A percentile compares a stretch with the other conserved stretches of the same genome.
phyloP scores from a whole-genome alignment of 2,797 vertebrate species.

The Diplodus sargus region DNA sequence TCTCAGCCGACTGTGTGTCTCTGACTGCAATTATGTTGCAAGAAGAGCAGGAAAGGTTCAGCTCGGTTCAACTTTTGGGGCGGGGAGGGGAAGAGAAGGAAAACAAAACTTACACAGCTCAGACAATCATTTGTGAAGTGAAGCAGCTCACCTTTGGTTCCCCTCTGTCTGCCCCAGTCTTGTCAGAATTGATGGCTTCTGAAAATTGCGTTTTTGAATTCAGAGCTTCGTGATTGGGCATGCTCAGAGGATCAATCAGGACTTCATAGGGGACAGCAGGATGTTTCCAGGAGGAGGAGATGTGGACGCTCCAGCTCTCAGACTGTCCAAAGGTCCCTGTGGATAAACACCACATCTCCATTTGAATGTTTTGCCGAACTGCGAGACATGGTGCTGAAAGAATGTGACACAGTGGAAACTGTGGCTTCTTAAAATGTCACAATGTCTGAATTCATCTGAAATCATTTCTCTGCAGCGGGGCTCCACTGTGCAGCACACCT shows the following conservation, averaged over 20 bases:
- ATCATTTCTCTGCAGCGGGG: slow-evolving; percentile 24
- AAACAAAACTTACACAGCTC: slow-evolving; percentile 2
- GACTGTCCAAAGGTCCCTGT: slow-evolving; percentile 88
- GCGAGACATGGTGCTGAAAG: slow-evolving; percentile 23
- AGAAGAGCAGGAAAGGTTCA: slow-evolving; percentile 40
- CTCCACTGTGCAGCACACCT: slow-evolving; percentile 19
- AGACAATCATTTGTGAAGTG: slow-evolving; percentile 47
- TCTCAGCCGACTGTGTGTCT: slow-evolving; percentile 41
- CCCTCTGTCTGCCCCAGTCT: slow-evolving; percentile 12
- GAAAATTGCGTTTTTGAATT: slow-evolving; percentile 45
- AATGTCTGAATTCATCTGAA: slow-evolving; percentile 47
- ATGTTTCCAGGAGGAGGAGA: slow-evolving; percentile 85
- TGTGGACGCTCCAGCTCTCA: slow-evolving; percentile 81
- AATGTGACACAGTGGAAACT: slow-evolving; percentile 50
- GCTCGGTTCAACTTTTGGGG: slow-evolving; percentile 35
- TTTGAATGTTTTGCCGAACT: slow-evolving; percentile 39
- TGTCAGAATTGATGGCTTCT: slow-evolving; percentile 34
- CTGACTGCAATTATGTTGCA: slow-evolving; percentile 67
- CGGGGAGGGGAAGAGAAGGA: slow-evolving; percentile 4
- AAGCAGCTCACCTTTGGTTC: slow-evolving; percentile 63
- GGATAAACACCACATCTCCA: slow-evolving; percentile 31
- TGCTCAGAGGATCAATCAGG: slow-evolving; percentile 81
- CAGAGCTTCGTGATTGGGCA: slow-evolving; percentile 70
- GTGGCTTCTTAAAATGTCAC: slow-evolving; percentile 54
- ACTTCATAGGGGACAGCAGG: slow-evolving; percentile 83